These are phyloP conservation scores for Tillus elongatus DNA, from an alignment of 2,888 invertebrate species.

Conservation along the genomic window DNA sequence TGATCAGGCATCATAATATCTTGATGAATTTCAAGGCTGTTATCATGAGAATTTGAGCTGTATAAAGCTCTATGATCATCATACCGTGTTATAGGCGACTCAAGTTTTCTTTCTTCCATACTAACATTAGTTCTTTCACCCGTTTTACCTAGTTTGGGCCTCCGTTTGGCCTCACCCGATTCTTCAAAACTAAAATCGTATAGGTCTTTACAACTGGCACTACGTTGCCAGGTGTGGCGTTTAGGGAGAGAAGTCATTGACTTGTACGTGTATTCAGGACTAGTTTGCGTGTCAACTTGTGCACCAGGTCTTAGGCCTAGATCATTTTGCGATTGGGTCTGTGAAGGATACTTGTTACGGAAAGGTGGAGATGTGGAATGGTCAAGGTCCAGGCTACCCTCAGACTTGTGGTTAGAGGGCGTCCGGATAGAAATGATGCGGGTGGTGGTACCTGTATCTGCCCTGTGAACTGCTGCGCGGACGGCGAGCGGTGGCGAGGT, in stretches of 20 bases:
- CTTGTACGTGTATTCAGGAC: slow-evolving; percentile 29
- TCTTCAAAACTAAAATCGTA: slow-evolving; percentile 69
- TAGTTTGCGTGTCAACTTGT: slow-evolving; percentile 25
- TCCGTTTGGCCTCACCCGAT: slow-evolving; percentile 56
- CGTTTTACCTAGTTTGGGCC: slow-evolving; percentile 43
- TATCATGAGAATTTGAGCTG: slow-evolving; percentile 52
- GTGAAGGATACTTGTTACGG: slow-evolving; percentile 35
- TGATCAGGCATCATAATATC: slow-evolving; percentile 55
- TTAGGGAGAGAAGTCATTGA: slow-evolving; percentile 37
- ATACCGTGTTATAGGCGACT: slow-evolving; percentile 64
- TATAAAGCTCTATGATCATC: slow-evolving; percentile 59
- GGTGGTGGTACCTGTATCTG: slow-evolving; percentile 39
- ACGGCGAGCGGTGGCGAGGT: slow-evolving; percentile 44
- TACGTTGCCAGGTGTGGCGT: slow-evolving; percentile 62
- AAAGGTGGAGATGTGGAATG: slow-evolving; percentile 34
- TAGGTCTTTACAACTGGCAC: slow-evolving; percentile 73
- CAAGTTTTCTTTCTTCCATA: slow-evolving; percentile 44
- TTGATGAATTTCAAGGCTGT: slow-evolving; percentile 57
- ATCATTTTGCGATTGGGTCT: slow-evolving; percentile 42
- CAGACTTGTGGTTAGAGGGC: slow-evolving; percentile 50
- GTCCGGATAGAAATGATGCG: slow-evolving; percentile 42
- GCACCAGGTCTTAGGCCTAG: slow-evolving; percentile 29
- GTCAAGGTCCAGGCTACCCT: slow-evolving; percentile 46
- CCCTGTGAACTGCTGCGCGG: slow-evolving; percentile 47
- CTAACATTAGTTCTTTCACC: slow-evolving; percentile 32